Evolutionary conservation across 2,113 vertebrate species (phyloP).

Genomic region (Empidonax alnorum): DNA sequence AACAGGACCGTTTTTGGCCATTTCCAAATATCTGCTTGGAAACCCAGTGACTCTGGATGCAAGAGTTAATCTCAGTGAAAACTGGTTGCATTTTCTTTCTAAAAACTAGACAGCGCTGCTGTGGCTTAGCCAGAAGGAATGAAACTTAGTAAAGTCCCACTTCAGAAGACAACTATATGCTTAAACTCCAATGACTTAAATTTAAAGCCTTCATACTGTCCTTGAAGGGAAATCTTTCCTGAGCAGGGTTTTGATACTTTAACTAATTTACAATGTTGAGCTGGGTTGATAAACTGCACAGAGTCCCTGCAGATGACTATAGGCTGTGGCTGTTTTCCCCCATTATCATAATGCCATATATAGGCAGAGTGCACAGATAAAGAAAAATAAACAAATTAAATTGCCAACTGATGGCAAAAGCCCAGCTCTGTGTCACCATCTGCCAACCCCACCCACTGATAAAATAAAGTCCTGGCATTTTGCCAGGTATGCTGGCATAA

Average conservation of each 20-base stretch:
- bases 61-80: not conserved
- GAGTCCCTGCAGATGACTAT: not conserved
- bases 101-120: not conserved
- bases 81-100: not conserved
- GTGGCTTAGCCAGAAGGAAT: not conserved
- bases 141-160: not conserved
- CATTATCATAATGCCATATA: not conserved
- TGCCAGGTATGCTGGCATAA: slow-evolving; percentile 3
- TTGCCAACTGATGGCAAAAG: not conserved
- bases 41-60: not conserved
- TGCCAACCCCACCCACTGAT: not conserved
- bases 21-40: not conserved
- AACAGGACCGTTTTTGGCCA: not conserved
- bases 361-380: not conserved
- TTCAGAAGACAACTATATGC: not conserved
- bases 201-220: not conserved
- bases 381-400: slow-evolving; percentile 25
- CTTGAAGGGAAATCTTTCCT: not conserved
- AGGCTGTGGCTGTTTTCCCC: not conserved
- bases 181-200: not conserved
- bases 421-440: not conserved
- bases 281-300: not conserved
- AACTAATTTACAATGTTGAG: not conserved
- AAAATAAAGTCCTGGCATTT: not conserved
- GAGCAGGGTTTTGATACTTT: not conserved